Evolutionary conservation across 2,797 vertebrate species (phyloP).

Genomic region (Setipinna tenuifilis): DNA sequence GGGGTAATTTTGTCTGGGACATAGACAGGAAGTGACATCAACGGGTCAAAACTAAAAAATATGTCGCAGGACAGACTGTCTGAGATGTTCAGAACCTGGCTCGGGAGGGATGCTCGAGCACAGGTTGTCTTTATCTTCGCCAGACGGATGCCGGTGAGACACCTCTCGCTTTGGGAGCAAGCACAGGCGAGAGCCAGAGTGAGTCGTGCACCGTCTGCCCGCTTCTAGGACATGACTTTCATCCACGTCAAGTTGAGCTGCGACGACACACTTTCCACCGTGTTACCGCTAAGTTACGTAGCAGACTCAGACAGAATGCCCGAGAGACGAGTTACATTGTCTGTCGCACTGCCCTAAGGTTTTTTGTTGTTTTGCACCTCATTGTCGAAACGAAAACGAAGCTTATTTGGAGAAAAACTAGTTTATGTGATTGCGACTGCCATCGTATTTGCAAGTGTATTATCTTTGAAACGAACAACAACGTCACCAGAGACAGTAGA

Average conservation of each 20-base stretch:
- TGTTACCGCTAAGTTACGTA: conserved; percentile 59
- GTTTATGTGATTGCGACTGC: background rate
- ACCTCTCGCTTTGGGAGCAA: conserved; percentile 58
- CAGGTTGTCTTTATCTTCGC: conserved; percentile 61
- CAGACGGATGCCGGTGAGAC: conserved; percentile 62
- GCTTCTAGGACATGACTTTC: conserved; percentile 63
- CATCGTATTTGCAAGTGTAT: background rate
- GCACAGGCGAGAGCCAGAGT: conserved; percentile 65
- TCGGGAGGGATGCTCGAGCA: conserved; percentile 55
- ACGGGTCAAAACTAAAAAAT: conserved; percentile 73
- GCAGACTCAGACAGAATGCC: conserved; percentile 41
- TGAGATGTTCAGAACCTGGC: conserved; percentile 65
- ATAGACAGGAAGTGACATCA: conserved; percentile 83
- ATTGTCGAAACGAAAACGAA: background rate
- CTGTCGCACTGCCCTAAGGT: conserved; percentile 41
- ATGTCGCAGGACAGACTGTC: conserved; percentile 70
- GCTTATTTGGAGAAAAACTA: background rate
- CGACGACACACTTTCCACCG: conserved; percentile 63
- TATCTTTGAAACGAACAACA: conserved; percentile 4
- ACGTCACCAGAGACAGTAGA: background rate
- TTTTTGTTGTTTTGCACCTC: background rate
- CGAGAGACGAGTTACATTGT: conserved; percentile 46
- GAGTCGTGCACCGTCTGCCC: conserved; percentile 69
- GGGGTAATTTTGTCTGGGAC: conserved; percentile 56
- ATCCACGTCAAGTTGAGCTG: conserved; percentile 69